These are phyloP conservation scores for Pangasius larnaudii DNA, from an alignment of 2,797 vertebrate species.

Conservation along the genomic window DNA sequence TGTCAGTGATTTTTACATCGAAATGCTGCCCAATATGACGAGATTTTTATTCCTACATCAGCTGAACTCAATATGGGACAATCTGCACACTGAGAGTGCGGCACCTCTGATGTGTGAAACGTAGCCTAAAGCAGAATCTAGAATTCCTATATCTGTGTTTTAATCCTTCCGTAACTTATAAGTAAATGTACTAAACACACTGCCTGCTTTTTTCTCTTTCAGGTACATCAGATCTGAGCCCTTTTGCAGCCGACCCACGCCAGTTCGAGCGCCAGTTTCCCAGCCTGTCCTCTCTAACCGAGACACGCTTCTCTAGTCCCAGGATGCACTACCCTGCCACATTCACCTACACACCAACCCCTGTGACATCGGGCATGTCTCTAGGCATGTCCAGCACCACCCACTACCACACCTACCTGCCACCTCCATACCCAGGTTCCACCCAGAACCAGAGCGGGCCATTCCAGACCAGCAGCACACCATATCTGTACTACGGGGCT, in stretches of 20 bases:
- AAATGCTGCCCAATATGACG: neutral
- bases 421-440: slow-evolving; percentile 88
- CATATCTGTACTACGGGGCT: slow-evolving; percentile 91
- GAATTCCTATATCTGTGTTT: neutral
- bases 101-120: neutral
- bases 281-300: slow-evolving; percentile 87
- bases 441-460: slow-evolving; percentile 91
- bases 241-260: slow-evolving; percentile 86
- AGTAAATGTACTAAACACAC: neutral
- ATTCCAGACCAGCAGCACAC: slow-evolving; percentile 92
- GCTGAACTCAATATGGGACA: neutral
- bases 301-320: slow-evolving; percentile 88
- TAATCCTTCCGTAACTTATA: neutral
- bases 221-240: slow-evolving; percentile 86
- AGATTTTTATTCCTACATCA: neutral
- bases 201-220: slow-evolving; percentile 4
- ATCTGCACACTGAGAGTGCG: neutral
- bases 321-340: slow-evolving; percentile 91
- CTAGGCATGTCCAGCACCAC: slow-evolving; percentile 81
- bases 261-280: slow-evolving; percentile 79
- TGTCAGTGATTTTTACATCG: neutral
- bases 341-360: slow-evolving; percentile 87
- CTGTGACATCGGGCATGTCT: slow-evolving; percentile 90
- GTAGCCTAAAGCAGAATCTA: neutral
- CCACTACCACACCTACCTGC: slow-evolving; percentile 90